Evolutionary conservation across 2,113 vertebrate species (phyloP).

Genomic region (Ptyas mucosa): DNA sequence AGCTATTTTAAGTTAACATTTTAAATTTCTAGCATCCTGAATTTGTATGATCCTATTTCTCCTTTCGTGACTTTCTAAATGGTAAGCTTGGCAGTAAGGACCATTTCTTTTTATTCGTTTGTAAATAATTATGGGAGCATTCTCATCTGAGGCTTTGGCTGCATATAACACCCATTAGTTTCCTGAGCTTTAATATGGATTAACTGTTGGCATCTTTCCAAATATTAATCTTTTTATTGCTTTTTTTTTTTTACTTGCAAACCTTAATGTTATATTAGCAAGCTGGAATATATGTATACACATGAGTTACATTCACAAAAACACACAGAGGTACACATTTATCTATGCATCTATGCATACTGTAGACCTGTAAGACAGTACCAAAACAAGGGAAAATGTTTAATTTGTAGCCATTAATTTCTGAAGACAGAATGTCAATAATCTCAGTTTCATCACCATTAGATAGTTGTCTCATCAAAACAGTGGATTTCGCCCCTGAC

Average conservation of each 20-base stretch:
- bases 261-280: not conserved
- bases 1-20: not conserved
- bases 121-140: not conserved
- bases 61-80: not conserved
- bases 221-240: not conserved
- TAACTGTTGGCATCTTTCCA: no score
- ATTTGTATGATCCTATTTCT: not conserved
- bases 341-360: not conserved
- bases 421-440: not conserved
- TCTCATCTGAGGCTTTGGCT: not conserved
- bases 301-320: not conserved
- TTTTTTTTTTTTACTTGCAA: not conserved
- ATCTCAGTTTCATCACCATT: not conserved
- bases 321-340: not conserved
- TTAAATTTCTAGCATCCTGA: not conserved
- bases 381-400: not conserved
- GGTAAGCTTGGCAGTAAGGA: not conserved
- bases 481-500: not conserved
- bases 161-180: not conserved
- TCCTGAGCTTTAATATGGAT: not conserved
- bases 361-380: not conserved
- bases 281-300: not conserved
- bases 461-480: not conserved
- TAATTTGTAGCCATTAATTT: not conserved
- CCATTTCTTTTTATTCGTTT: not conserved